Evolutionary conservation across 2,797 vertebrate species (phyloP).

Genomic region (Fistularia commersonii): DNA sequence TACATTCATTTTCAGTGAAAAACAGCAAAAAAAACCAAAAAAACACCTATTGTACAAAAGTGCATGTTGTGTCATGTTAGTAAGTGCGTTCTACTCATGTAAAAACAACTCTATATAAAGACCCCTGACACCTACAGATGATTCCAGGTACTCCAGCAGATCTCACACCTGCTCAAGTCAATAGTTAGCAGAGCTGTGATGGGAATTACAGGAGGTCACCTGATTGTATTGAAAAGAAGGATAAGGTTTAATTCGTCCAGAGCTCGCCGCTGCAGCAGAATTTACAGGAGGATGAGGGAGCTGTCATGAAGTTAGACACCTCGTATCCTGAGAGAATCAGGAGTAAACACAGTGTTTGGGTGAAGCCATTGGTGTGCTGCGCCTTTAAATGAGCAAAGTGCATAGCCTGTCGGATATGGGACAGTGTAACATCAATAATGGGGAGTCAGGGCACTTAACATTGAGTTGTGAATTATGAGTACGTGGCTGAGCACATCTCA

Average conservation of each 20-base stretch:
- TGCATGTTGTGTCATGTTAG: slow-evolving; percentile 42
- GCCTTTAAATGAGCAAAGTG: slow-evolving; percentile 47
- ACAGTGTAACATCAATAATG: slow-evolving; percentile 37
- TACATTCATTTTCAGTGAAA: slow-evolving; percentile 41
- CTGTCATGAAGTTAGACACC: background rate
- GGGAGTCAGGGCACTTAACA: slow-evolving; percentile 46
- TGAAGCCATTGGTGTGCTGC: background rate
- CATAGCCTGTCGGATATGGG: slow-evolving; percentile 39
- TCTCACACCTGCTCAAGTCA: background rate
- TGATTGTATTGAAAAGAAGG: background rate
- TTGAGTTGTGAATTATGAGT: slow-evolving; percentile 18
- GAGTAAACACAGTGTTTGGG: background rate
- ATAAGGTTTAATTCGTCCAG: background rate
- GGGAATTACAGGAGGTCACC: background rate
- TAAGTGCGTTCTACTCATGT: slow-evolving; percentile 33
- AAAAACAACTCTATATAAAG: slow-evolving; percentile 20
- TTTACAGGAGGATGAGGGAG: background rate
- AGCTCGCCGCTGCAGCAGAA: background rate
- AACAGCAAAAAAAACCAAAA: too few species aligned
- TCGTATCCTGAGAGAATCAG: background rate
- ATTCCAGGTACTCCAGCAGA: too few species aligned
- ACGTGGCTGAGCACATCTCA: background rate
- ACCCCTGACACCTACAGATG: background rate
- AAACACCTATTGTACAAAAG: slow-evolving; percentile 38
- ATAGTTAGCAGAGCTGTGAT: background rate